These are phyloP conservation scores for Myiothlypis chrysogaster DNA, from an alignment of 2,797 vertebrate species.

Conservation along the genomic window DNA sequence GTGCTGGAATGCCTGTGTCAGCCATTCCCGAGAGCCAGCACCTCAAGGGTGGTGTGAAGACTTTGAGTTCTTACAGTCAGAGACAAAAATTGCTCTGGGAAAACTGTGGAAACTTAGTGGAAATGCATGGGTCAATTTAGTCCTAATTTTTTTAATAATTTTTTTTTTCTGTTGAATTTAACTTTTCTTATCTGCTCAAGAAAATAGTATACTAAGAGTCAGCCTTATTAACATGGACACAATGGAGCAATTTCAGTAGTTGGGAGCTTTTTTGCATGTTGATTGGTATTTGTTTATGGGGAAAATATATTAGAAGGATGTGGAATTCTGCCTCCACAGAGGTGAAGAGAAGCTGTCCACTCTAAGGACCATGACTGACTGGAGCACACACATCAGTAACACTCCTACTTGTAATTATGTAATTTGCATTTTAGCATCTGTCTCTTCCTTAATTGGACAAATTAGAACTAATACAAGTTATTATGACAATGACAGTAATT, in stretches of 20 bases:
- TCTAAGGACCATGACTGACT: neutral
- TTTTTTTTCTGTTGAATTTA: neutral
- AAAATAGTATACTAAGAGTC: neutral
- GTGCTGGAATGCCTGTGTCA: neutral
- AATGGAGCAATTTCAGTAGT: neutral
- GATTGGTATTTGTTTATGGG: neutral
- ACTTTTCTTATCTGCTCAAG: neutral
- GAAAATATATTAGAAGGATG: neutral
- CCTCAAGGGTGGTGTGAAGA: neutral
- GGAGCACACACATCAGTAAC: neutral
- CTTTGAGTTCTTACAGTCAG: neutral
- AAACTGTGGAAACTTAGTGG: neutral
- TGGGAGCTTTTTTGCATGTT: neutral
- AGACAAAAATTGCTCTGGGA: neutral
- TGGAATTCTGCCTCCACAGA: neutral
- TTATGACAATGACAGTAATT: conserved; percentile 33
- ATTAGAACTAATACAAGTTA: conserved; percentile 6
- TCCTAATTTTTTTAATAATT: neutral
- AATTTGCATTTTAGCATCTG: conserved; percentile 33
- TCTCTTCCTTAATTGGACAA: conserved; percentile 14
- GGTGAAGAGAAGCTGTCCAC: neutral
- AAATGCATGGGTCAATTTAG: accelerated
- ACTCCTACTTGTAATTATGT: neutral
- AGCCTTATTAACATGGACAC: neutral
- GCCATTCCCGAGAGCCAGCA: neutral